Base-by-base conservation (phyloP, 2,113 vertebrate species). In the Prolemur simus region DNA sequence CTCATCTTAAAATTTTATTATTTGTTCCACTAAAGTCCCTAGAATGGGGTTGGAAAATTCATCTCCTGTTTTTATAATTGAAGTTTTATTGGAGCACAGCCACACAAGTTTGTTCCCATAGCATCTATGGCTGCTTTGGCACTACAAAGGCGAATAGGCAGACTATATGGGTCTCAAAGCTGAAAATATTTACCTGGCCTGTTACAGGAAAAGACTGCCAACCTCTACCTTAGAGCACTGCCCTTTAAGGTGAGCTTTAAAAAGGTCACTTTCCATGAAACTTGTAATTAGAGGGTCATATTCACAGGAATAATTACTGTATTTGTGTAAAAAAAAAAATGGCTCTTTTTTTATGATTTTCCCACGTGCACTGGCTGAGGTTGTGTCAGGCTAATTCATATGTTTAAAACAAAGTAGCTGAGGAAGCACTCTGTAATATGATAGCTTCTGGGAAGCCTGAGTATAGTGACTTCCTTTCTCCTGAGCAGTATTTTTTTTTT, bases 391-490 rank as follows among this genome's bases (percentile, higher is more conserved):
- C 47, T 81, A 91, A 94, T 18, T 66, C 39, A 73, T 6, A 37
- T 63, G 42, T 85, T 81, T 86, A 76, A 84, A 91, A 64, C 34
- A 88, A 90, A 90, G n/a, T 29, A 68, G 45, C 42, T 23, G 49
- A 90, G 37, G 64, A 84, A 88, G 58, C 56, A 42, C n/a, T 69
- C 7, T 45, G 45, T 32, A 89, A 96, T 32, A 64, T 0, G 49
- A 37, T 17, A 87, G 60, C 32, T 21, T 94, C 71, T 90, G 32
- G 14, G 11, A 68, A 81, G 78, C 85, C 25, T 34, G 25, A 56
- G 68, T 39, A 63, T 37, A 49, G 89, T 47, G n/a, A 94, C 68
- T 89, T 92, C 45, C 85, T 91, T 25, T 95, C 81, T 89, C 69
- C 68, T 52, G 7, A 85, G 60, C 56, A 93, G 27, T 66, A 21